Base-by-base conservation (phyloP, 2,888 invertebrate genomes). In the Drosophila aldrichi region DNA sequence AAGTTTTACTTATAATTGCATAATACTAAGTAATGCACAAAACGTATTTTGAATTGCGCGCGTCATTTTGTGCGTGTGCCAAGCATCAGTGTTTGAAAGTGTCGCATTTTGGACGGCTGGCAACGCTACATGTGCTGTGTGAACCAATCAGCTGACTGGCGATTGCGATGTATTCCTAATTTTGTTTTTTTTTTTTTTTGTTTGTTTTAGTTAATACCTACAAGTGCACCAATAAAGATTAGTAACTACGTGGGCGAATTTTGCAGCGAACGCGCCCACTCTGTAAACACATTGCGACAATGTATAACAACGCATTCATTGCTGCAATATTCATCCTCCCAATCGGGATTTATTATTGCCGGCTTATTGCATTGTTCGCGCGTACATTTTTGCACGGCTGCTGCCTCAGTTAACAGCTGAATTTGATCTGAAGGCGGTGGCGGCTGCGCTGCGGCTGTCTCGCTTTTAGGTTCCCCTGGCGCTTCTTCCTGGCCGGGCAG, bases 241-340 rank as follows among this genome's bases (percentile, higher is more conserved):
- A 55, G 41, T 61, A 38, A 64, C 60, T 79, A 84, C 56, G 79
- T 77, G 20, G 89, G 81, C 12, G 86, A 81, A 34, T 87, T 91
- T 62, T 91, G 72, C 68, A 92, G 87, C 7, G 91, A 83, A 44
- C 90, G 83, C 10, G 92, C 92, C 92, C 92, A 93, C 5, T 88
- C 83, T 41, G 85, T 92, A 67, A 93, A 93, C 2, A 98, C 98
- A 93, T 98, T 97, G 96, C 97, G 96, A 96, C 98, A 98, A 93
- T 98, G 98, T 93, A 96, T 97, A 92, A 98, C 97, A 78, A 98
- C 98, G 94, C 98, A 98, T 93, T 98, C 98, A 93, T 98, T 98
- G 93, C 98, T 97, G 94, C 98, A 98, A 93, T 98, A 98, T 93
- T 98, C 98, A 92, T 97, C 97, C 93, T 98, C 98, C 98, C 98